Evolutionary conservation across 2,113 vertebrate species (phyloP).

Genomic region (Athene noctua): DNA sequence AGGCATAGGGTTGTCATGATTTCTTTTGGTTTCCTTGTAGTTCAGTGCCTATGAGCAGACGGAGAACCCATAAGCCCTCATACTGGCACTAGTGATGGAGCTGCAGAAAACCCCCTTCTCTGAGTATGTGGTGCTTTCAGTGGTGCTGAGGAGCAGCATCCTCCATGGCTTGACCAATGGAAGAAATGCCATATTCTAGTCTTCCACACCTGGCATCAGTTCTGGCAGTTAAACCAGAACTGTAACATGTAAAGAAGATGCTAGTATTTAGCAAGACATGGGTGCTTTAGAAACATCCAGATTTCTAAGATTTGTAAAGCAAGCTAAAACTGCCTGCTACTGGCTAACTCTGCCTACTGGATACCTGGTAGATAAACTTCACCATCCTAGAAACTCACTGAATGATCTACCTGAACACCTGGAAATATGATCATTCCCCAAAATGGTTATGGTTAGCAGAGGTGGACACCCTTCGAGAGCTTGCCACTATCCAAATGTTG

Average conservation of each 20-base stretch:
- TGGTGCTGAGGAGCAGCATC: background rate
- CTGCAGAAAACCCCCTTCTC: background rate
- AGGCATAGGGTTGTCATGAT: background rate
- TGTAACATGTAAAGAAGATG: background rate
- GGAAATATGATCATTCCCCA: background rate
- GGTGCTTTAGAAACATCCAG: background rate
- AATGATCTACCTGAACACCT: fast-evolving
- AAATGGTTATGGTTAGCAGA: background rate
- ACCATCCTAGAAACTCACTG: background rate
- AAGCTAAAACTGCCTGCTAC: background rate
- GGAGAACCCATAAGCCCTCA: fast-evolving
- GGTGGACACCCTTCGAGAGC: background rate
- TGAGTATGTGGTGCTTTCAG: fast-evolving
- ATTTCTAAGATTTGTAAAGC: background rate
- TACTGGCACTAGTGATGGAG: background rate
- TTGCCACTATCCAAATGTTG: background rate
- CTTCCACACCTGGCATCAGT: background rate
- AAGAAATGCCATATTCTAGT: background rate
- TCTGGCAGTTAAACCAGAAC: background rate
- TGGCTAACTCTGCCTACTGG: background rate
- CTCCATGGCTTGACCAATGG: background rate
- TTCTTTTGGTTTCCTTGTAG: background rate
- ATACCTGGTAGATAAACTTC: background rate
- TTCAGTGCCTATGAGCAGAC: background rate
- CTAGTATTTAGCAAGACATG: background rate